phyloP scores from a whole-genome alignment of 2,113 vertebrate genomes.

The Ellobius talpinus region DNA sequence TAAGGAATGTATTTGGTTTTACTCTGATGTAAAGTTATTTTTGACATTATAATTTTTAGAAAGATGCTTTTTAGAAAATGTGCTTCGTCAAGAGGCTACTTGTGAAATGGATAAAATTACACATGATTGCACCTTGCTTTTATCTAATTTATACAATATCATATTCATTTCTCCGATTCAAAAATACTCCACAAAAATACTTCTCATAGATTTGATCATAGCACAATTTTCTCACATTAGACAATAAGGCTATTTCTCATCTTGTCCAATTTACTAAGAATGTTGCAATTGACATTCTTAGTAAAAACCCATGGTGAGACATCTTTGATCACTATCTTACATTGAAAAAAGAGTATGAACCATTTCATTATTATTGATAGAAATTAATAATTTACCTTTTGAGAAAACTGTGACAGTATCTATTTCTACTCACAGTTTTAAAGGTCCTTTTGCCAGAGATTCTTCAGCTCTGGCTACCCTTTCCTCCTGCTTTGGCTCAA shows the following conservation, averaged over 20 bases:
- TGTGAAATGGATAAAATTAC: neutral
- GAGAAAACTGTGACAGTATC: constrained; percentile 38
- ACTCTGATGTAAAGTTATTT: constrained; percentile 40
- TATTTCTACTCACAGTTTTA: neutral
- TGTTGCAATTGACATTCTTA: neutral
- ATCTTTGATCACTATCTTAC: constrained; percentile 29
- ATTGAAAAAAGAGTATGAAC: neutral
- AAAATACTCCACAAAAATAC: neutral
- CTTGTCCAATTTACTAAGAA: neutral
- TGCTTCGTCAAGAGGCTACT: constrained; percentile 11
- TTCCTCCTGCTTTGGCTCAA: constrained; percentile 10
- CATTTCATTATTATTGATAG: neutral
- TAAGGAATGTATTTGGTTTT: neutral
- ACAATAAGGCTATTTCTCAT: constrained; percentile 11
- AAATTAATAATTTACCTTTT: constrained; percentile 27
- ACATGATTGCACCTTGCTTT: constrained; percentile 3
- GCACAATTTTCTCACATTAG: constrained; percentile 1
- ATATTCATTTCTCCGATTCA: constrained; percentile 9
- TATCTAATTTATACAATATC: constrained; percentile 2
- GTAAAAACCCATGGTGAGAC: neutral
- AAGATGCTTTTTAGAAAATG: constrained; percentile 44
- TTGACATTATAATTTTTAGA: constrained; percentile 49
- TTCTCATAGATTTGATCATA: constrained; percentile 48
- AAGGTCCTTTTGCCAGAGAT: constrained; percentile 13
- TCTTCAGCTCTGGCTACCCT: neutral